Base-by-base conservation (phyloP, 2,888 invertebrate species). In the Polydesmus complanatus region DNA sequence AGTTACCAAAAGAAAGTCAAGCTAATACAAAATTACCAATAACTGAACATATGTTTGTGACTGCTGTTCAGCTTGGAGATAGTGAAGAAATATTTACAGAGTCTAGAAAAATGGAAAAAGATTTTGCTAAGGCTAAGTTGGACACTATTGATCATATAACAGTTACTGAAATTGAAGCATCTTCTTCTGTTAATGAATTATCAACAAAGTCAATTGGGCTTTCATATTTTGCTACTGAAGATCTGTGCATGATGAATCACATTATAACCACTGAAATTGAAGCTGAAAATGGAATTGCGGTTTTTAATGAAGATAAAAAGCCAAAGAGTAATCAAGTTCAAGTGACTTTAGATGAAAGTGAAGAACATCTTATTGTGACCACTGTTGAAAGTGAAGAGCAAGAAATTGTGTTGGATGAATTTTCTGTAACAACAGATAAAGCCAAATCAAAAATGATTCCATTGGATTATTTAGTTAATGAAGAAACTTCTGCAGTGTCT, bases 401-500 rank as follows among this genome's bases (percentile, higher is more conserved):
- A 1, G 49, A 54, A 14, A 58, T 54, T 27, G 61, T 58, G 18
- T 27, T 56, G 18, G 52, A 58, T 47, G n/a, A n/a, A 23, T 47
- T 47, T 23, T 25, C 3, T 14, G 22, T 55, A 21, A 26, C 27
- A 22, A 48, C 51, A 56, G 63, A 63, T 52, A 51, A 56, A 27
- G 63, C 61, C 26, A 58, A 62, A 27, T 21, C 47, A 1, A 53
- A 51, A 23, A 37, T 63, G 2, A 8, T 50, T 3, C 53, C 56
- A 18, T 57, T 55, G 37, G 65, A 67, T 50, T 65, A 68, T 5
- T 52, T 70, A 8, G 64, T 66, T 23, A 61, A 67, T 2, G 61
- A 63, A 21, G 66, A 67, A 60, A 61, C 66, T 2, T 61, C 62
- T n/a, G 58, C 51, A 51, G n/a, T 8, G n/a, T 19, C 51, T 11